A percentile compares a stretch with the other conserved stretches of the same genome.
Evolutionary conservation across 2,113 vertebrate species (phyloP).

Genomic region (Cottus gobio): DNA sequence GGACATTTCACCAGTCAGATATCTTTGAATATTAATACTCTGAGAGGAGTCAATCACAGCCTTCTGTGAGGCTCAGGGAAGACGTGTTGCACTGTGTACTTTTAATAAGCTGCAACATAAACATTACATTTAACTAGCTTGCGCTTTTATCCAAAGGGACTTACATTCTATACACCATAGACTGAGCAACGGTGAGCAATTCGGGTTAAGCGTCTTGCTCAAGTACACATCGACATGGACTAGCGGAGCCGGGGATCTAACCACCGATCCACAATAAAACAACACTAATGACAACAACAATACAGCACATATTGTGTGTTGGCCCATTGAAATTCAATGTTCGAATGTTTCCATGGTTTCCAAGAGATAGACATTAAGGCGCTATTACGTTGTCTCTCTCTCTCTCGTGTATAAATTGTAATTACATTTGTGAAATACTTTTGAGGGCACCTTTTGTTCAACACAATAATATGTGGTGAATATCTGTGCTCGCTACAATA

Average conservation of each 20-base stretch:
- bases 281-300: conserved; percentile 27
- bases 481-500: too few relatives aligned
- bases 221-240: too few relatives aligned
- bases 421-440: neutral
- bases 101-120: conserved; percentile 12
- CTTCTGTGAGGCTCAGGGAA: neutral
- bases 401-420: neutral
- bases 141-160: too few relatives aligned
- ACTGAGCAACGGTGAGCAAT: too few relatives aligned
- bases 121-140: too few relatives aligned
- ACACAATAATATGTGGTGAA: neutral
- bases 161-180: too few relatives aligned
- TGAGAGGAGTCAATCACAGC: neutral
- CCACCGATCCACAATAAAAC: too few relatives aligned
- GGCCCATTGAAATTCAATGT: conserved; percentile 21
- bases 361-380: neutral
- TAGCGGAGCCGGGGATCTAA: too few relatives aligned
- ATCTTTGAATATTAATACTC: neutral
- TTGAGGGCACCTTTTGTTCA: neutral
- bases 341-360: conserved; percentile 57
- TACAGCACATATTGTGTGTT: conserved; percentile 7
- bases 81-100: conserved; percentile 4
- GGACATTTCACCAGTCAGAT: neutral
- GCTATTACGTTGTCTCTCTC: neutral
- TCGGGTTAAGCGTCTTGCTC: too few relatives aligned